Conservation (phyloP, 2,888 invertebrate species). For the Dioctria linearis region DNA sequence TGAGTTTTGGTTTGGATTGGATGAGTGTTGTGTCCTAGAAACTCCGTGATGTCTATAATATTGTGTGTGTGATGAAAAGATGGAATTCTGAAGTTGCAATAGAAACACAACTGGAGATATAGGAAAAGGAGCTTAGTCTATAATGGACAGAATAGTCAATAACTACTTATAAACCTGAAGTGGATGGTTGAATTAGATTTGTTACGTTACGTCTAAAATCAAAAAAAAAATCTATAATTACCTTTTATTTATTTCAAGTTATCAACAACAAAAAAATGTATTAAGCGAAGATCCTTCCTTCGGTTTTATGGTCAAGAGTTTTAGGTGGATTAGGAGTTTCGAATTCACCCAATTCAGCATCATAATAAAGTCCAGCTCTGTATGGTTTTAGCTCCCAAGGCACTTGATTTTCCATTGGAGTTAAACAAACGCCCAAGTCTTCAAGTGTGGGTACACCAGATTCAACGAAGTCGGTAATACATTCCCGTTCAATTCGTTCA, state of each 20-base stretch:
- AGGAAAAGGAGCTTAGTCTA: too few relatives aligned
- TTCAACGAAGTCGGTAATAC: constrained; percentile 79
- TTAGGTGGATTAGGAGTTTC: constrained; percentile 76
- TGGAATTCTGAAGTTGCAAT: too few relatives aligned
- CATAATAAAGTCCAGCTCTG: constrained; percentile 80
- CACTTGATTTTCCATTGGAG: constrained; percentile 83
- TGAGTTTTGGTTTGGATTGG: neutral
- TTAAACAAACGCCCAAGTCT: constrained; percentile 88
- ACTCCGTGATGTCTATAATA: too few relatives aligned
- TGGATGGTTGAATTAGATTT: too few relatives aligned
- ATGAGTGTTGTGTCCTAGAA: too few relatives aligned
- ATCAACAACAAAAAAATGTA: neutral
- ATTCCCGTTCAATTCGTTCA: constrained; percentile 90
- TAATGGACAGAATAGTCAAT: too few relatives aligned
- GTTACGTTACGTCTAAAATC: too few relatives aligned
- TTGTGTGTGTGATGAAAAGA: too few relatives aligned
- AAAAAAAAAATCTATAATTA: neutral
- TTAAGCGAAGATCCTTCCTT: neutral
- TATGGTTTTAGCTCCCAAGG: constrained; percentile 85
- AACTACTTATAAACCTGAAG: too few relatives aligned
- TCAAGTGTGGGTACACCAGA: constrained; percentile 82
- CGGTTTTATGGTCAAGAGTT: constrained; percentile 60
- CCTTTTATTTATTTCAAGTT: constrained; percentile 10
- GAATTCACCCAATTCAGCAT: constrained; percentile 83
- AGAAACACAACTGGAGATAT: too few relatives aligned